Base-by-base conservation (phyloP, 2,888 invertebrate species). In the Pandemis cinnamomeana region DNA sequence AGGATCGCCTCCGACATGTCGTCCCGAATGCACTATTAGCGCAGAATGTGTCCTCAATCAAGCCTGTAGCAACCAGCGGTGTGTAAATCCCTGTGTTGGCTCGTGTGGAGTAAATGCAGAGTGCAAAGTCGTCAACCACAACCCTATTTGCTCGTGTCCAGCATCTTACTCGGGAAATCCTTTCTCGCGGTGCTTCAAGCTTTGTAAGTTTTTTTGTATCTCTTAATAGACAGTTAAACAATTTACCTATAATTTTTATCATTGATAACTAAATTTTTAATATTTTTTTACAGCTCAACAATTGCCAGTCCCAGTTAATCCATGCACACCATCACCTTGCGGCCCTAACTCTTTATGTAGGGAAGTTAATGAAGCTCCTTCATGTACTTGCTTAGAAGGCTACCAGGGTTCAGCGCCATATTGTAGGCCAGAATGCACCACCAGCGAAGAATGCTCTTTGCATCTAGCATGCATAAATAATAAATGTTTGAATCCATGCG, bases 271-370 rank as follows among this genome's bases (percentile, higher is more conserved):
- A 61, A 27, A 42, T 72, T 8, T 63, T 7, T 5, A 15, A 41
- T 7, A 7, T 11, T 64, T 15, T 68, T 11, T 58, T n/a, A 58
- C 83, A 96, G 95, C 95, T 78, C 95, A 95, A 84, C 91, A 90
- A 72, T 82, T 91, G 76, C 90, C 93, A 73, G 87, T 93, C 69
- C 89, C 92, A 44, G 87, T 93, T 74, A 95, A 97, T 82, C 96
- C 97, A 3, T 97, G 97, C 82, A 94, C 94, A 71, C 97, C 97
- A 66, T 96, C 96, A 61, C 97, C 97, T 5, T 98, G 98, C 84
- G 98, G 97, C 11, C 96, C 97, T 0, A 96, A 96, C 83, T 95
- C 97, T 0, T 95, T 96, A 80, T 97, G 97, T 83, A 95, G 95
- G 86, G 95, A 96, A 72, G 87, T 95, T 11, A 96, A 96, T 77